Conservation (phyloP, 2,797 vertebrate genomes). For the Sciaenops ocellatus region DNA sequence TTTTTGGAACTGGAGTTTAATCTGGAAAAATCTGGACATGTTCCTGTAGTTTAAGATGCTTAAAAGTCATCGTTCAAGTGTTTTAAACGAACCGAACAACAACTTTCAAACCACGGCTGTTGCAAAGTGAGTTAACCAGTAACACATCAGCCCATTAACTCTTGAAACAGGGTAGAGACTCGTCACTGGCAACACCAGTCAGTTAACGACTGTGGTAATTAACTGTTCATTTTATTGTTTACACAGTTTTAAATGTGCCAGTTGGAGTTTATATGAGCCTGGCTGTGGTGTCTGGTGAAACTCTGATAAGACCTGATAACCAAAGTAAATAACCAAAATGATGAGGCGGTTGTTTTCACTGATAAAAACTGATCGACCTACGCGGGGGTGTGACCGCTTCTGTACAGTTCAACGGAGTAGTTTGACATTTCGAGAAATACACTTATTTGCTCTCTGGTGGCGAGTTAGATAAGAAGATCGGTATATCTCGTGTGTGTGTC, state of each 20-base stretch:
- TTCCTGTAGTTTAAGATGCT: neutral
- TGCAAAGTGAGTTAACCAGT: neutral
- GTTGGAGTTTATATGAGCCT: neutral
- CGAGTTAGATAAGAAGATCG: conserved; percentile 9
- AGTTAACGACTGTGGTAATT: no score
- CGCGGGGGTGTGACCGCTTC: neutral
- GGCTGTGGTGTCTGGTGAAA: neutral
- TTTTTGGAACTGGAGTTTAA: no score
- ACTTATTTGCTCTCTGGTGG: neutral
- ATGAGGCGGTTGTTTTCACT: neutral
- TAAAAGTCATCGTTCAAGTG: neutral
- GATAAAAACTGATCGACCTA: conserved; percentile 6
- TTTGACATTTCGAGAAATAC: neutral
- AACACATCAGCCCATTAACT: neutral
- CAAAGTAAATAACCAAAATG: no score
- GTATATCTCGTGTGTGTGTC: neutral
- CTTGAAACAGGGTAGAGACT: no score
- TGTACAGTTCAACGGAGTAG: neutral
- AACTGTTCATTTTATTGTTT: neutral
- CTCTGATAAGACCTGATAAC: no score
- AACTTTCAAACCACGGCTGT: neutral
- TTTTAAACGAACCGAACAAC: neutral
- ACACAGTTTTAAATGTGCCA: neutral
- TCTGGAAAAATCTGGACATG: neutral
- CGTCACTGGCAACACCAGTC: neutral